phyloP scores from a whole-genome alignment of 2,113 vertebrate species.

The Stigmatopora argus region DNA sequence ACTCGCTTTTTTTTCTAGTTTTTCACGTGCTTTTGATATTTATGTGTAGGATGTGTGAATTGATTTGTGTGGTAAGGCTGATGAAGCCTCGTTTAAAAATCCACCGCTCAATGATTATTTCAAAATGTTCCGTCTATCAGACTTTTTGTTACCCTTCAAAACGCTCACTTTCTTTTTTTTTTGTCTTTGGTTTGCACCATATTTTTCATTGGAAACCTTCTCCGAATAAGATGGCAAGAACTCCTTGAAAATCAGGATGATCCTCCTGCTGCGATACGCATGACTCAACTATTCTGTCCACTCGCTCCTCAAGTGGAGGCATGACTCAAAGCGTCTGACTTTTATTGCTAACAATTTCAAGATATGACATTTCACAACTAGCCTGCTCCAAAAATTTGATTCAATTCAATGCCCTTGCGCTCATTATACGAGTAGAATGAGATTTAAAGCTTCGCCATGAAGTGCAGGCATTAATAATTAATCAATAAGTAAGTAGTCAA shows the following conservation, averaged over 20 bases:
- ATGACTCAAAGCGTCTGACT: constrained; percentile 35
- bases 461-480: too few relatives aligned
- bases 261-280: constrained; percentile 16
- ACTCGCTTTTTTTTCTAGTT: background rate
- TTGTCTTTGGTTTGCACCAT: background rate
- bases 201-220: constrained; percentile 7
- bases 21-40: background rate
- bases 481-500: too few relatives aligned
- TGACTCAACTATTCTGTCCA: constrained; percentile 40
- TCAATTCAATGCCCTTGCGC: background rate
- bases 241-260: constrained; percentile 16
- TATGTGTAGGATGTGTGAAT: constrained; percentile 5
- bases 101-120: background rate
- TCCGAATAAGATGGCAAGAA: background rate
- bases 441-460: too few relatives aligned
- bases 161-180: background rate
- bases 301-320: background rate
- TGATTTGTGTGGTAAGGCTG: background rate
- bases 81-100: background rate
- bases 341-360: background rate
- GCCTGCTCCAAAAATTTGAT: background rate
- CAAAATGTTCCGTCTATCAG: background rate
- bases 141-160: background rate
- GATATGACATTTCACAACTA: background rate
- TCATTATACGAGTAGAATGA: too few relatives aligned